Evolutionary conservation across 2,797 vertebrate genomes (phyloP).

Genomic region (Hylomyscus alleni): DNA sequence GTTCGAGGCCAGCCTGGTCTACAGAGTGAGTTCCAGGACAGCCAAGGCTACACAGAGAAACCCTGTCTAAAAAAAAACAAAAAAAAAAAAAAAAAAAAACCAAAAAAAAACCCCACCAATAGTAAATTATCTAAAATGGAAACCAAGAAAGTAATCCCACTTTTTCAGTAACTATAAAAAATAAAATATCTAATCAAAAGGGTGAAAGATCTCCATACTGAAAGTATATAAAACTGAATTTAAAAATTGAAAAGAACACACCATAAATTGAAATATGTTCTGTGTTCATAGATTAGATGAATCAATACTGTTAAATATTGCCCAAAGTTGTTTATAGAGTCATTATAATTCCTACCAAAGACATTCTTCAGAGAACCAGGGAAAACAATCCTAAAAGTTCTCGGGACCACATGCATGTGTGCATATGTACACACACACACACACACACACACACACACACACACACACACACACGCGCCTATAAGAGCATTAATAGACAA

Average conservation of each 20-base stretch:
- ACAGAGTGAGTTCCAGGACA: no score
- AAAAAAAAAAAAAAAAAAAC: no score
- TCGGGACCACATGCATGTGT: not conserved
- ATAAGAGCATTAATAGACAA: not conserved
- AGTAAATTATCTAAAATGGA: not conserved
- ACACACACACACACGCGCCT: not conserved
- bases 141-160: not conserved
- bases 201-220: not conserved
- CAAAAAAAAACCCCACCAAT: no score
- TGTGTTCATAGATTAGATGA: not conserved
- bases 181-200: not conserved
- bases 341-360: not conserved
- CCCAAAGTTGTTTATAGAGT: not conserved
- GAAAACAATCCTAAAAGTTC: not conserved
- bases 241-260: not conserved
- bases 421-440: not conserved
- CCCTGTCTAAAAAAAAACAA: no score
- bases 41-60: no score
- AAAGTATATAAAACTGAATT: not conserved
- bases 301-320: not conserved
- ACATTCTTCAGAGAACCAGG: not conserved
- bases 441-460: not conserved
- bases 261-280: not conserved
- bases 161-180: not conserved
- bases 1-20: no score